phyloP scores from a whole-genome alignment of 2,888 invertebrate species.

The Stegophylla sp. region DNA sequence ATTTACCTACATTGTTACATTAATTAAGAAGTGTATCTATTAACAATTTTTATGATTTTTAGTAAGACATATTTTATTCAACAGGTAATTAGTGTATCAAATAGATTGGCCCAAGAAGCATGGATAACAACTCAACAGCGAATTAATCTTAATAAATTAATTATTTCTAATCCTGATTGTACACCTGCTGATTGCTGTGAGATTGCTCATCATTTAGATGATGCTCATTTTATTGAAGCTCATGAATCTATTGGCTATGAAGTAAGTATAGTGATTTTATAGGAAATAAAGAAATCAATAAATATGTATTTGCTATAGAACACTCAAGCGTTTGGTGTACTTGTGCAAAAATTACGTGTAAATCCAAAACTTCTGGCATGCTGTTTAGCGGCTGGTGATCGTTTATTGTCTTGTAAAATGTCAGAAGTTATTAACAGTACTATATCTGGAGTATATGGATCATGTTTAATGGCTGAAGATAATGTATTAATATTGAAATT shows the following conservation, averaged over 20 bases:
- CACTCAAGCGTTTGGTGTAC: slow-evolving; percentile 73
- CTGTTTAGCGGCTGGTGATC: slow-evolving; percentile 74
- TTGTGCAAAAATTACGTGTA: slow-evolving; percentile 73
- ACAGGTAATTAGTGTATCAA: slow-evolving; percentile 69
- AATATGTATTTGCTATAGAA: slow-evolving; percentile 64
- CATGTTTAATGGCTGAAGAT: slow-evolving; percentile 78
- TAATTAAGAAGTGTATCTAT: neutral
- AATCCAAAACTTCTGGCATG: slow-evolving; percentile 76
- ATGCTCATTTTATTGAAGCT: slow-evolving; percentile 77
- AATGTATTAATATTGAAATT: slow-evolving; percentile 73
- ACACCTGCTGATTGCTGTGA: slow-evolving; percentile 81
- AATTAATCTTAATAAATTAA: slow-evolving; percentile 78
- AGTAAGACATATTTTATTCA: slow-evolving; percentile 6
- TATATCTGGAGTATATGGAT: slow-evolving; percentile 75
- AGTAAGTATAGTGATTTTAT: slow-evolving; percentile 66
- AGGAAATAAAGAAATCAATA: neutral
- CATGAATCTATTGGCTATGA: slow-evolving; percentile 85
- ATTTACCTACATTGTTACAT: neutral
- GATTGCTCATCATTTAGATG: slow-evolving; percentile 72
- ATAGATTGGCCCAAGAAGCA: slow-evolving; percentile 74
- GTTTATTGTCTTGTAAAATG: slow-evolving; percentile 66
- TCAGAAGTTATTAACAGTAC: slow-evolving; percentile 69
- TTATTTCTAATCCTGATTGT: slow-evolving; percentile 77
- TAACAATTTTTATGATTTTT: slow-evolving; percentile 25
- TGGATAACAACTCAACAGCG: slow-evolving; percentile 90